Evolutionary conservation across 2,888 invertebrate species (phyloP), one percentile per base, ranked within the genome.

Genomic region (Spicauda simplicius): DNA sequence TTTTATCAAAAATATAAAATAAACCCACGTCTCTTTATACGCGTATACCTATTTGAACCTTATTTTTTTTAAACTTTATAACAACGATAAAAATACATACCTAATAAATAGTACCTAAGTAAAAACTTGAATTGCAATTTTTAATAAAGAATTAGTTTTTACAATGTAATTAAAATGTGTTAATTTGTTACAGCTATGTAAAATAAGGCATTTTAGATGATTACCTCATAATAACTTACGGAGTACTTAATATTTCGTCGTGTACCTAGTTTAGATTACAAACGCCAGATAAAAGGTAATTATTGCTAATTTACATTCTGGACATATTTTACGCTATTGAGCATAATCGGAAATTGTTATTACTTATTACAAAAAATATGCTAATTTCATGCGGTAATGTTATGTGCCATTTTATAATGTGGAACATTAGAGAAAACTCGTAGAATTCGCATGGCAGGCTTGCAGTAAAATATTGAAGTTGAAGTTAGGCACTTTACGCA

Each of bases 381-480:
- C 45, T 45, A 41, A 14, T 33, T 3, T 37, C 45, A 45, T 45
- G 12, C 45, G 2, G 12, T 37, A 37, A 37, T 12, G 37, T 11
- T 37, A 33, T 4, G 33, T 33, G 14, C 14, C 1, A n/a, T 14
- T n/a, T 41, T 11, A 11, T 18, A 48, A 48, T 52, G 60, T 50
- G 41, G 8, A 11, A 54, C 41, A 54, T 62, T 62, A 63, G 16
- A 33, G n/a, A 33, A 64, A 41, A 41, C 41, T 41, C 14, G 41
- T 41, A 50, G 30, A 64, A 33, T 57, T 64, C 16, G 33, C 20
- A 25, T 52, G 37, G 25, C 54, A 54, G 41, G 52, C 57, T 50
- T 64, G 37, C 52, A 57, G 57, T 64, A 53, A 65, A 58, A 65
- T 65, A 65, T 65, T 58, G 64, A 65, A 65, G 57, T 65, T 58